These are phyloP conservation scores for Cryptoblepharus egeriae DNA, from an alignment of 2,797 vertebrate species.

Conservation along the genomic window DNA sequence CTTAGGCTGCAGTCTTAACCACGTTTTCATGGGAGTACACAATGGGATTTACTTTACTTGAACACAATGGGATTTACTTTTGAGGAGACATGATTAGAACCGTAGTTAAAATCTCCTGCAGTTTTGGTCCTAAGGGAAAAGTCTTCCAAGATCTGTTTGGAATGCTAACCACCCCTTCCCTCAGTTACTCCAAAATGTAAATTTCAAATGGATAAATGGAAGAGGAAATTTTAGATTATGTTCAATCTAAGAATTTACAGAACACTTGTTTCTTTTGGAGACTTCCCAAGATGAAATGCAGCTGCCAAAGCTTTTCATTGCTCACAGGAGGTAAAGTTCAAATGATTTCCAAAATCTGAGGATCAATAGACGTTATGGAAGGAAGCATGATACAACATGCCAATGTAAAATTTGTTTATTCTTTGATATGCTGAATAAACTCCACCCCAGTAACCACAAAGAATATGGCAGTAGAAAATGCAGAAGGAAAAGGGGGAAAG, in stretches of 20 bases:
- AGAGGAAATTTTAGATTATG: slow-evolving; percentile 52
- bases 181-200: slow-evolving; percentile 7
- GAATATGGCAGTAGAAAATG: neutral
- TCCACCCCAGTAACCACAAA: neutral
- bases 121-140: neutral
- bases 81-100: no score
- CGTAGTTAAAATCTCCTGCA: neutral
- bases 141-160: neutral
- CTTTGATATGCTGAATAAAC: slow-evolving; percentile 9
- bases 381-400: slow-evolving; percentile 38
- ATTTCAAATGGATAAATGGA: slow-evolving; percentile 41
- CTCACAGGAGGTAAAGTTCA: slow-evolving; percentile 48
- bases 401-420: slow-evolving; percentile 34
- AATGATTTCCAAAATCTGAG: slow-evolving; percentile 45
- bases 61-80: no score
- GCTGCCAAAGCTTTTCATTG: slow-evolving; percentile 50
- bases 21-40: no score
- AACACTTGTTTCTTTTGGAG: slow-evolving; percentile 61
- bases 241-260: slow-evolving; percentile 43
- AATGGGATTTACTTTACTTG: no score
- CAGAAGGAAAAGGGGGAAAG: neutral
- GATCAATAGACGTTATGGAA: slow-evolving; percentile 34
- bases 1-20: no score
- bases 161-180: neutral
- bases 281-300: slow-evolving; percentile 59